phyloP scores from a whole-genome alignment of 2,888 invertebrate species.

The Phlogophora meticulosa region DNA sequence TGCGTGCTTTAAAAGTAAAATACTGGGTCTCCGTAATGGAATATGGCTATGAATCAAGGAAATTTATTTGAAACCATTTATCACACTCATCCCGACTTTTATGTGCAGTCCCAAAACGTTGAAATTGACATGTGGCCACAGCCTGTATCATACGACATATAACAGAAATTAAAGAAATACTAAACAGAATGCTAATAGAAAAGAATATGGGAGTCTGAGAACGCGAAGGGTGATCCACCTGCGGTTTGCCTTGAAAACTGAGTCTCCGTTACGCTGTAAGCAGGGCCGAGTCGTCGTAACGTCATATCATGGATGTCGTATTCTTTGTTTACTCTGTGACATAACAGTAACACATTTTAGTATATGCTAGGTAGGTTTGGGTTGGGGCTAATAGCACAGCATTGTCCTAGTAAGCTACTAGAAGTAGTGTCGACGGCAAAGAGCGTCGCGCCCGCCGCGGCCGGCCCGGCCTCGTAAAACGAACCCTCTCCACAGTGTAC shows the following conservation, averaged over 20 bases:
- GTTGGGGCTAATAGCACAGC: constrained; percentile 3
- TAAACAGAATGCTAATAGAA: not conserved
- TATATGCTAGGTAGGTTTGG: not conserved
- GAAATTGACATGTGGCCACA: constrained; percentile 35
- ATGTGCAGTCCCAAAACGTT: constrained; percentile 54
- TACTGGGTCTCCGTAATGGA: constrained; percentile 49
- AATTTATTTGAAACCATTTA: constrained; percentile 58
- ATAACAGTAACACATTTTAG: not conserved
- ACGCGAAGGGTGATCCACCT: too few species aligned
- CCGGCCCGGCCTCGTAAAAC: constrained; percentile 38
- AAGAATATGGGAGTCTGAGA: too few species aligned
- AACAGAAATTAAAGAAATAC: not conserved
- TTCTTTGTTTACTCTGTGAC: not conserved
- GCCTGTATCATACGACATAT: constrained; percentile 1
- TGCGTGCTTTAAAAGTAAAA: constrained; percentile 40
- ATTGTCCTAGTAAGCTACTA: constrained; percentile 50
- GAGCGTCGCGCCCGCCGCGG: constrained; percentile 29
- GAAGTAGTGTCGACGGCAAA: constrained; percentile 5
- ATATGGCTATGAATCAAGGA: constrained; percentile 52
- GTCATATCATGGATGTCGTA: not conserved
- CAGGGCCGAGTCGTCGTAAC: too few species aligned
- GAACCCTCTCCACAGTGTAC: constrained; percentile 5
- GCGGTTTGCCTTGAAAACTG: too few species aligned
- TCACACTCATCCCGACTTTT: constrained; percentile 51
- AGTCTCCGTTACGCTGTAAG: not conserved